Evolutionary conservation across 2,888 invertebrate species (phyloP), one percentile per base, ranked within the genome.

Genomic region (Axea sp.): DNA sequence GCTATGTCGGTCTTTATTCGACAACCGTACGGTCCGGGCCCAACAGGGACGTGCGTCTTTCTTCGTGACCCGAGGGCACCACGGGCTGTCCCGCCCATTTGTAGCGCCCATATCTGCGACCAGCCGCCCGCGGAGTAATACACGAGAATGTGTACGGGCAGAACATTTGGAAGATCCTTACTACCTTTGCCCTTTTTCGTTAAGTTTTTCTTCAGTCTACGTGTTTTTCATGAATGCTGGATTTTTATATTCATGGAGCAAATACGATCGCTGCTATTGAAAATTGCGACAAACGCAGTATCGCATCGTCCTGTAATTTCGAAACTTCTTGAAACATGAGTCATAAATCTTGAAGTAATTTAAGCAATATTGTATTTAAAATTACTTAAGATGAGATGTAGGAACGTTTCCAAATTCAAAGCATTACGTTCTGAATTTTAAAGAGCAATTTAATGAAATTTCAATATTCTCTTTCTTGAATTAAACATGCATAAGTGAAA

Each of bases 101-200:
- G 84, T 85, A 84, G 85, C 84, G 83, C 84, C 84, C 81, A 81
- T 84, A 83, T 85, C 83, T 84, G 82, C 80, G 81, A 82, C 79
- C 81, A 84, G 82, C 84, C 84, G 84, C 82, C 84, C 81, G 83
- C 79, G 76, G 82, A 82, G 82, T 78, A 79, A 78, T 79, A 81
- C 79, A 79, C 68, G 73, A 59, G 62, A 75, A 78, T 76, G 74
- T 69, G 64, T 71, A 59, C 75, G 77, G 57, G 57, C 65, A 64
- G 35, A 28, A 43, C 65, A 39, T 75, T 71, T 15, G 41, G 33
- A 12, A n/a, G 43, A 30, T 35, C 31, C 55, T 28, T 43, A 3
- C 15, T 37, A 24, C 22, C 24, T 6, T 26, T 31, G 37, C 28
- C 9, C 15, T 45, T 14, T 11, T 14, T 22, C 9, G 33, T 47